A percentile compares a stretch with the other conserved stretches of the same genome.
Conservation (phyloP, 2,888 invertebrate species). For the Drosophila sordidula region DNA sequence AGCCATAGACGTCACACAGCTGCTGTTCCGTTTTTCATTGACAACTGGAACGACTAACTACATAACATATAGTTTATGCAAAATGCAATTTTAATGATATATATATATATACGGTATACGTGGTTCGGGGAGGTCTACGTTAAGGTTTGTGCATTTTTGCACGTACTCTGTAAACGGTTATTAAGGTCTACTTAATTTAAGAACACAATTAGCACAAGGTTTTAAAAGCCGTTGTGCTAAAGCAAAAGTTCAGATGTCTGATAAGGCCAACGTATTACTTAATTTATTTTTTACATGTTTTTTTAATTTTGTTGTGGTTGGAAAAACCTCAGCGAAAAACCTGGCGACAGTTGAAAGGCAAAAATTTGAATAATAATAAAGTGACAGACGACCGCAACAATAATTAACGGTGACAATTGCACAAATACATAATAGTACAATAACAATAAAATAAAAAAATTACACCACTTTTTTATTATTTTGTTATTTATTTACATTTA, state of each 20-base stretch:
- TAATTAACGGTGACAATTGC: constrained; percentile 43
- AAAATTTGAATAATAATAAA: constrained; percentile 10
- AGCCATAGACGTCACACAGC: constrained; percentile 41
- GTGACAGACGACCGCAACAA: constrained; percentile 26
- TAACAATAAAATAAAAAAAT: constrained; percentile 51
- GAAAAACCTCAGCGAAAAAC: constrained; percentile 15
- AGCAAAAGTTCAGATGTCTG: constrained; percentile 2
- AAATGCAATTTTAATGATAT: constrained; percentile 23
- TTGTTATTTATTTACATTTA: not conserved
- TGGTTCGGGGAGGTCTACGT: constrained; percentile 1
- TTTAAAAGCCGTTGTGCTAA: constrained; percentile 7
- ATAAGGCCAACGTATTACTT: constrained; percentile 3
- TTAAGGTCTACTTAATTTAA: constrained; percentile 17
- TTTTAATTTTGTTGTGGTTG: constrained; percentile 26
- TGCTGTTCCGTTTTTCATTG: constrained; percentile 46
- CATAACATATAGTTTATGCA: constrained; percentile 25
- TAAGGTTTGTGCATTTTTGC: constrained; percentile 53
- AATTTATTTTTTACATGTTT: constrained; percentile 15
- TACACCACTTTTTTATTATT: constrained; percentile 51
- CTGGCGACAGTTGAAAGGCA: constrained; percentile 12
- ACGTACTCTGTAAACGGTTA: constrained; percentile 51
- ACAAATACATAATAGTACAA: constrained; percentile 26
- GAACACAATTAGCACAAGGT: constrained; percentile 29
- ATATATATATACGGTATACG: constrained; percentile 9
- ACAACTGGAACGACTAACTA: constrained; percentile 22